Conservation (phyloP, 2,888 invertebrate genomes). For the Tiliacea citrago region DNA sequence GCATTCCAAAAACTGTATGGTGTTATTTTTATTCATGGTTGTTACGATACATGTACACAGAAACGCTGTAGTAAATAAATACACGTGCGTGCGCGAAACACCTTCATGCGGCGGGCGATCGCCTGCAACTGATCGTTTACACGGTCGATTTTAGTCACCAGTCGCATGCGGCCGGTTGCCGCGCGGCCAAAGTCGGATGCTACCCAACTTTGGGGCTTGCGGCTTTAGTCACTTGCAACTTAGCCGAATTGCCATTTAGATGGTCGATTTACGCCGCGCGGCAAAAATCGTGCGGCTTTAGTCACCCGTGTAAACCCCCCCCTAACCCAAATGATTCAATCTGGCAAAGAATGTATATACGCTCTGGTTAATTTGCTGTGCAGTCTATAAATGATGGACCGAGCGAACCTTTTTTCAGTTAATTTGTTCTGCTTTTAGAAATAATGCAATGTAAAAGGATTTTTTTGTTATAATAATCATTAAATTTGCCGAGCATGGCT, state of each 20-base stretch:
- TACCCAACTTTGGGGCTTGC: conserved; percentile 74
- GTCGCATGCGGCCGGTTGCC: conserved; percentile 69
- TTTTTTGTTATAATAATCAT: too few species aligned
- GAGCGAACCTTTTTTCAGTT: too few species aligned
- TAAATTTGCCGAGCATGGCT: too few species aligned
- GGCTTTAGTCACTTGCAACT: conserved; percentile 71
- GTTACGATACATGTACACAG: conserved; percentile 52
- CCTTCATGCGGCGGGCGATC: conserved; percentile 29
- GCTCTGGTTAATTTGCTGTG: too few species aligned
- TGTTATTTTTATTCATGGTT: too few species aligned
- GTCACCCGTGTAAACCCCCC: conserved; percentile 70
- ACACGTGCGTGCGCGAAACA: conserved; percentile 63
- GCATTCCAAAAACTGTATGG: too few species aligned
- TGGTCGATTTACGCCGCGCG: conserved; percentile 58
- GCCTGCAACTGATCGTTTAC: conserved; percentile 60
- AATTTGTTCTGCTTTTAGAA: too few species aligned
- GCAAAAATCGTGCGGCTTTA: conserved; percentile 70
- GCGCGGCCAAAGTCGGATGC: conserved; percentile 72
- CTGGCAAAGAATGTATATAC: too few species aligned
- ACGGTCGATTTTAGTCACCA: conserved; percentile 65
- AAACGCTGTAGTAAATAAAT: conserved; percentile 59
- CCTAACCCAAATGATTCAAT: too few species aligned
- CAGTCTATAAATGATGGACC: too few species aligned
- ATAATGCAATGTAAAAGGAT: too few species aligned
- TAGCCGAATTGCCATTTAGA: conserved; percentile 72